A percentile compares a stretch with the other conserved stretches of the same genome.
phyloP scores from a whole-genome alignment of 2,113 vertebrate species.

The Poecilia latipinna region DNA sequence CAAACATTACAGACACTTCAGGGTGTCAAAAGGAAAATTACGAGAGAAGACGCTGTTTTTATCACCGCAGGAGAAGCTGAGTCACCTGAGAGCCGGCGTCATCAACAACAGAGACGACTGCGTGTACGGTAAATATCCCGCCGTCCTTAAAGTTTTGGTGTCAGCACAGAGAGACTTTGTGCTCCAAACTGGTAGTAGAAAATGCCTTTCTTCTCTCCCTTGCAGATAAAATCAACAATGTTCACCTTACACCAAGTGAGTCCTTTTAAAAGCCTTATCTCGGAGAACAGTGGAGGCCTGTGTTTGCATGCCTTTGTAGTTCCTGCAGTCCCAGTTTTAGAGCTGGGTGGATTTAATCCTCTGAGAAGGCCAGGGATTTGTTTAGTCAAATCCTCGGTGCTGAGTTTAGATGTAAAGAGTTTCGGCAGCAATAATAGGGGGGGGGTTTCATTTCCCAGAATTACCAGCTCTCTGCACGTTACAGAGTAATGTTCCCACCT shows the following conservation, averaged over 20 bases:
- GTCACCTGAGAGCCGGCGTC: conserved; percentile 56
- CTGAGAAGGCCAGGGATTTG: neutral
- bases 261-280: conserved; percentile 46
- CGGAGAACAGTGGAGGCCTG: conserved; percentile 16
- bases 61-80: conserved; percentile 68
- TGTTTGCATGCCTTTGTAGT: conserved; percentile 51
- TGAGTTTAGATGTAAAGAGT: conserved; percentile 43
- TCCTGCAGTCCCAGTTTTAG: conserved; percentile 33
- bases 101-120: conserved; percentile 59
- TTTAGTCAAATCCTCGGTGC: conserved; percentile 48
- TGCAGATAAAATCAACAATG: conserved; percentile 80
- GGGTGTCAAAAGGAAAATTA: neutral
- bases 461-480: conserved; percentile 24
- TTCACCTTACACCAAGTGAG: conserved; percentile 77
- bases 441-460: conserved; percentile 40
- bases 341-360: conserved; percentile 49
- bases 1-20: neutral
- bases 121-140: conserved; percentile 72
- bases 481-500: conserved; percentile 24
- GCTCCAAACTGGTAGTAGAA: conserved; percentile 23
- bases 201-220: conserved; percentile 35
- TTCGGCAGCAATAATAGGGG: conserved; percentile 43
- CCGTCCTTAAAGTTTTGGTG: conserved; percentile 16
- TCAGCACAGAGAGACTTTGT: neutral
- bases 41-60: neutral